Conservation (phyloP, 1,140 invertebrate species). For the Lepidurus apus region DNA sequence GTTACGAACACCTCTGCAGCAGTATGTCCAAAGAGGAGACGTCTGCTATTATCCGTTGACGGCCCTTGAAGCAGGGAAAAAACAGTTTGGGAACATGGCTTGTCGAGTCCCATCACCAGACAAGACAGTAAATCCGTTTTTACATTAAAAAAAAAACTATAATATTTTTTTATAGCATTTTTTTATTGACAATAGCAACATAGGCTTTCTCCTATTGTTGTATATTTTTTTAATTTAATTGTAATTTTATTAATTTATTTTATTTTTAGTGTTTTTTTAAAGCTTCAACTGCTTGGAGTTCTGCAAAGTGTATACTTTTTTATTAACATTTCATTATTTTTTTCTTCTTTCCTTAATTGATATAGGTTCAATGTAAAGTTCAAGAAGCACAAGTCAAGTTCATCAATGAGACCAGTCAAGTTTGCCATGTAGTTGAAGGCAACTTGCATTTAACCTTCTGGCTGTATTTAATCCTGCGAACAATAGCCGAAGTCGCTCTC, state of each 20-base stretch:
- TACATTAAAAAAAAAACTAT: no score
- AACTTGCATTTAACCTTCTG: constrained; percentile 33
- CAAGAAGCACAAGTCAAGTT: background rate
- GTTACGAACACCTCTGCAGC: background rate
- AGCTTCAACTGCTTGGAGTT: no score
- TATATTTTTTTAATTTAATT: background rate
- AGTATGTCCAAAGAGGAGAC: background rate
- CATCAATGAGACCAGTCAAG: background rate
- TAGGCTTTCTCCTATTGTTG: background rate
- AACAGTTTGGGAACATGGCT: constrained; percentile 7
- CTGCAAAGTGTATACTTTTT: no score
- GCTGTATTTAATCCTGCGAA: constrained; percentile 31
- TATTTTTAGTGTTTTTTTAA: no score
- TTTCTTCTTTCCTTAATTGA: no score
- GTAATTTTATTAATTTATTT: background rate
- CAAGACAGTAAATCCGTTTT: background rate
- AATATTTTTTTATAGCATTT: no score
- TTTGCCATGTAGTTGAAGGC: constrained; percentile 18
- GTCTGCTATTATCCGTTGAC: background rate
- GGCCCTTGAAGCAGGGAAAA: background rate
- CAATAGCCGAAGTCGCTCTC: constrained; percentile 30
- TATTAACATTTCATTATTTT: no score
- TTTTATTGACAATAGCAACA: background rate
- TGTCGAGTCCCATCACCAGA: background rate
- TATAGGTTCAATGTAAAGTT: background rate